Conservation (phyloP, 1,140 invertebrate genomes). For the Heliconius melpomene region DNA sequence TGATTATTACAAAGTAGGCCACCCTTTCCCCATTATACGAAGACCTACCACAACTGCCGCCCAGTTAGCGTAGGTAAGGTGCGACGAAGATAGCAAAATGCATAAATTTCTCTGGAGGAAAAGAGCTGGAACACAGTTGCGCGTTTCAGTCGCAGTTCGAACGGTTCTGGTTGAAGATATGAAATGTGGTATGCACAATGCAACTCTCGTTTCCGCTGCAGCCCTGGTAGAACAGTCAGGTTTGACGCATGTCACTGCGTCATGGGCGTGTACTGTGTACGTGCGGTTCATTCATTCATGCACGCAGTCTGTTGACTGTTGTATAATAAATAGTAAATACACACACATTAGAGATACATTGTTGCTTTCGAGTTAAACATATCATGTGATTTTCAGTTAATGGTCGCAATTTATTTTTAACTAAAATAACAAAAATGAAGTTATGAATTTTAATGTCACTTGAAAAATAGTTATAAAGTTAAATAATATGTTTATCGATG, state of each 20-base stretch:
- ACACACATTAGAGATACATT: too few relatives aligned
- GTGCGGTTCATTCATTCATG: neutral
- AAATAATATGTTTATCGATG: too few relatives aligned
- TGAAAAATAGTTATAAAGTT: too few relatives aligned
- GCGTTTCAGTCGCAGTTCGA: slow-evolving; percentile 25
- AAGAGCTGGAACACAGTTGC: slow-evolving; percentile 25
- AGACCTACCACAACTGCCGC: slow-evolving; percentile 31
- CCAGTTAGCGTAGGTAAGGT: slow-evolving; percentile 21
- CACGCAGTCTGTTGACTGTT: neutral
- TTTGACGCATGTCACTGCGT: slow-evolving; percentile 78
- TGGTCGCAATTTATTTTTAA: too few relatives aligned
- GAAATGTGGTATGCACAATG: slow-evolving; percentile 30
- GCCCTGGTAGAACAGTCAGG: slow-evolving; percentile 59
- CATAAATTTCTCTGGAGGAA: slow-evolving; percentile 25
- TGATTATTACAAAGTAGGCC: neutral
- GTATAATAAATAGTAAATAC: too few relatives aligned
- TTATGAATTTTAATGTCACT: too few relatives aligned
- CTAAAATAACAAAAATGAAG: too few relatives aligned
- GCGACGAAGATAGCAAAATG: slow-evolving; percentile 25
- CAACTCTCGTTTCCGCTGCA: slow-evolving; percentile 55
- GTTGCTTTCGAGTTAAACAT: too few relatives aligned
- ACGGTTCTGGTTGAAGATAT: slow-evolving; percentile 22
- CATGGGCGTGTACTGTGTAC: slow-evolving; percentile 57
- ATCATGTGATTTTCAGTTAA: too few relatives aligned
- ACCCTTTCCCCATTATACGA: slow-evolving; percentile 1